These are phyloP conservation scores for Ditula angustiorana DNA, from an alignment of 2,888 invertebrate genomes.

Conservation along the genomic window DNA sequence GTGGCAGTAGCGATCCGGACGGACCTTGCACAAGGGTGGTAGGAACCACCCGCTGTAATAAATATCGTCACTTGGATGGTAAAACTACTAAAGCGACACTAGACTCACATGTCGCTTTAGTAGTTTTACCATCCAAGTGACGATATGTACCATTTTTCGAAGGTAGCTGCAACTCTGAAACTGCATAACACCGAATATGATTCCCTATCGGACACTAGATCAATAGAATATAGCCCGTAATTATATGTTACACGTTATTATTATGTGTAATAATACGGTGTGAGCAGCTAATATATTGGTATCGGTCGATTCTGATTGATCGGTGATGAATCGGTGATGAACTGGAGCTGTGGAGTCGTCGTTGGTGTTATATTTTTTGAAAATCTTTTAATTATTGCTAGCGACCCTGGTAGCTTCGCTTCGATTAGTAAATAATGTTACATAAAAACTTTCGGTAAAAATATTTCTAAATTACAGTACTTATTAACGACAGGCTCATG, in stretches of 20 bases:
- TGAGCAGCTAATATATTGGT: constrained; percentile 70
- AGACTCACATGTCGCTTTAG: too few species aligned
- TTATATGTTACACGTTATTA: constrained; percentile 60
- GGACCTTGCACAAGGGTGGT: too few species aligned
- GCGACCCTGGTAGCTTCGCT: too few species aligned
- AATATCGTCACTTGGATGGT: too few species aligned
- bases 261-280: constrained; percentile 68
- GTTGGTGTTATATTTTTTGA: constrained; percentile 7
- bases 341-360: constrained; percentile 54
- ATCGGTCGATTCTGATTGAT: constrained; percentile 72
- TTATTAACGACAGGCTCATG: too few species aligned
- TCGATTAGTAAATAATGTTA: too few species aligned
- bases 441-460: too few species aligned
- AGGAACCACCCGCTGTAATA: too few species aligned
- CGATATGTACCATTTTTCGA: not conserved
- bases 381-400: not conserved
- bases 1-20: too few species aligned
- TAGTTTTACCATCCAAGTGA: too few species aligned
- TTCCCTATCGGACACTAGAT: constrained; percentile 56
- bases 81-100: too few species aligned
- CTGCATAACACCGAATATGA: constrained; percentile 41
- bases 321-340: constrained; percentile 69
- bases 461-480: too few species aligned
- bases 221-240: constrained; percentile 63
- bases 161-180: constrained; percentile 12